Evolutionary conservation across 2,797 vertebrate genomes (phyloP).

Genomic region (Buceros bicornis): DNA sequence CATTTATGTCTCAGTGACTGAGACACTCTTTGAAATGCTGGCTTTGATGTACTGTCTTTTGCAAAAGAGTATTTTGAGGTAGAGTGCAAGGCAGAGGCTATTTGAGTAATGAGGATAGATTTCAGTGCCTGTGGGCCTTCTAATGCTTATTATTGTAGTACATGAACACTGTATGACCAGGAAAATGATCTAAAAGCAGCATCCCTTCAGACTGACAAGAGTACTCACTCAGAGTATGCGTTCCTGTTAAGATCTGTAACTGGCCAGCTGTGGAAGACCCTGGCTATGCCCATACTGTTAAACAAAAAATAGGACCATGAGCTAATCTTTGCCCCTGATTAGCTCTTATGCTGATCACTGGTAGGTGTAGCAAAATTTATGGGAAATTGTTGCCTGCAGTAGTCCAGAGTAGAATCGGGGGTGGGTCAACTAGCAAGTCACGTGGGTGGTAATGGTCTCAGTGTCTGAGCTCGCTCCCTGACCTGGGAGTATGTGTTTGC

Average conservation of each 20-base stretch:
- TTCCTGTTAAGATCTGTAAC: neutral
- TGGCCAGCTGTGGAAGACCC: neutral
- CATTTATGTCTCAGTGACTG: neutral
- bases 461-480: neutral
- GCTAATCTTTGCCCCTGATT: neutral
- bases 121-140: neutral
- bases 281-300: fast-evolving
- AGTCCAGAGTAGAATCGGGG: neutral
- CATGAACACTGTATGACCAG: neutral
- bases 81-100: neutral
- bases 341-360: neutral
- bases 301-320: neutral
- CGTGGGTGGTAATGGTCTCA: fast-evolving
- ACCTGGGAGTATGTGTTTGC: neutral
- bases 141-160: neutral
- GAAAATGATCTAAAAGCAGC: neutral
- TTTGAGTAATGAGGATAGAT: neutral
- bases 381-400: neutral
- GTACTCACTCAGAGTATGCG: neutral
- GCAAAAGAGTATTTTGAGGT: neutral
- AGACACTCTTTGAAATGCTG: neutral
- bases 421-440: fast-evolving
- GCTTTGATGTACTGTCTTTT: neutral
- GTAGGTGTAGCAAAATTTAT: neutral
- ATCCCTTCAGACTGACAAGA: neutral